Conservation (phyloP, 2,113 vertebrate genomes). For the Excalfactoria chinensis region DNA sequence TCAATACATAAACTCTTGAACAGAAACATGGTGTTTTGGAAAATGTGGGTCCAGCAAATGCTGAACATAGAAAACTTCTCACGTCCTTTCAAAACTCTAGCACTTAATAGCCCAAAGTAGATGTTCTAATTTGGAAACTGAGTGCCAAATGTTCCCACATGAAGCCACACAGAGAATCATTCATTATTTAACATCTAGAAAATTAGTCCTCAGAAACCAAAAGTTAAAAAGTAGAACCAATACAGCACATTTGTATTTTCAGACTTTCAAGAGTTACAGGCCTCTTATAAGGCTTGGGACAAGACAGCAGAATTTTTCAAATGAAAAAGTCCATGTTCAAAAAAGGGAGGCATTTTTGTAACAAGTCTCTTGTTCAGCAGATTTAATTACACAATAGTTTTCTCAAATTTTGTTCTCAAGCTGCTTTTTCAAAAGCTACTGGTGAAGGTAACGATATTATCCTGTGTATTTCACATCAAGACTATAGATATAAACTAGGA, state of each 20-base stretch:
- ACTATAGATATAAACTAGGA: background rate
- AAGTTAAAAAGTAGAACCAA: background rate
- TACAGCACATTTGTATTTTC: background rate
- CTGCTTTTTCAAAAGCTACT: background rate
- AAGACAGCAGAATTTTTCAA: background rate
- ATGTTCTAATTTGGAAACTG: constrained; percentile 47
- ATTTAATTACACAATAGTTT: background rate
- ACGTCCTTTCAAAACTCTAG: background rate
- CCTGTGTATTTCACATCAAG: background rate
- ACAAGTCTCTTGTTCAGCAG: background rate
- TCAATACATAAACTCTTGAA: background rate
- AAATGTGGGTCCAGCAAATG: constrained; percentile 2
- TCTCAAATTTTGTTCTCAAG: background rate
- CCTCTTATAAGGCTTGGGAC: background rate
- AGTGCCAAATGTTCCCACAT: background rate
- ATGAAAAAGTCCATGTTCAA: background rate
- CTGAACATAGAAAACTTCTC: background rate
- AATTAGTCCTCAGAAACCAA: background rate
- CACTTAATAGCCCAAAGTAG: background rate
- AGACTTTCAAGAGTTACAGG: background rate
- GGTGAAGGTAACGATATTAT: background rate
- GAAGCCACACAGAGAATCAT: background rate
- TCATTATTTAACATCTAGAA: background rate
- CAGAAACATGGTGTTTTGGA: background rate
- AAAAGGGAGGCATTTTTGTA: background rate